phyloP scores from a whole-genome alignment of 2,888 invertebrate species.

The Hydropsyche betteni region DNA sequence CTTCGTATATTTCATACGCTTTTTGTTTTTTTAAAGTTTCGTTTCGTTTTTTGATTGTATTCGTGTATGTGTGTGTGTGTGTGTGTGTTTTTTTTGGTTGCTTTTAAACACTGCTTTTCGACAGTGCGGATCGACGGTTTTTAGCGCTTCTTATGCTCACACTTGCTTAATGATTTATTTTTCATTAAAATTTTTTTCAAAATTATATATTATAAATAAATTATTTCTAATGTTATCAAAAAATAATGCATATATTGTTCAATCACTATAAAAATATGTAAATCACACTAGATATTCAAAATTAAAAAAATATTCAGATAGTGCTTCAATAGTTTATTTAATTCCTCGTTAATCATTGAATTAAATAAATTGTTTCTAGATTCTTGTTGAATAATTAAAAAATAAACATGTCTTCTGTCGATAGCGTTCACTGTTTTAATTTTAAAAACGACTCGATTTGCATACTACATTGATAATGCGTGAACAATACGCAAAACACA shows the following conservation, averaged over 20 bases:
- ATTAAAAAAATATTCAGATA: too few relatives aligned
- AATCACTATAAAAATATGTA: too few relatives aligned
- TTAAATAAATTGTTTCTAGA: too few relatives aligned
- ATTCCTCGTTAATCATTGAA: too few relatives aligned
- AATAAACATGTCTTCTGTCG: too few relatives aligned
- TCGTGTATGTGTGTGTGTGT: background rate
- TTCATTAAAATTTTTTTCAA: background rate
- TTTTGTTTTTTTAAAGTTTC: background rate
- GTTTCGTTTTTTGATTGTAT: background rate
- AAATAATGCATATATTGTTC: background rate
- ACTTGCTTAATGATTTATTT: background rate
- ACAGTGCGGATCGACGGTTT: background rate
- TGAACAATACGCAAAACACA: too few relatives aligned
- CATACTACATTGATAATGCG: background rate
- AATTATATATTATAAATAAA: background rate
- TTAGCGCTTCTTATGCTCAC: background rate
- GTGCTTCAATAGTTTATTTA: too few relatives aligned
- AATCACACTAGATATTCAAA: too few relatives aligned
- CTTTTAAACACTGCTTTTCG: background rate
- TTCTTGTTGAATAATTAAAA: too few relatives aligned
- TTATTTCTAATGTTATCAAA: background rate
- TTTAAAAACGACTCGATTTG: slow-evolving; percentile 2
- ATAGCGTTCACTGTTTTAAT: too few relatives aligned
- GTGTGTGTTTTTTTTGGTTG: background rate
- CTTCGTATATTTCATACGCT: background rate